These are phyloP conservation scores for Beroe ovata DNA, from an alignment of 37 sponge, comb jelly and placozoan species.

Conservation along the genomic window DNA sequence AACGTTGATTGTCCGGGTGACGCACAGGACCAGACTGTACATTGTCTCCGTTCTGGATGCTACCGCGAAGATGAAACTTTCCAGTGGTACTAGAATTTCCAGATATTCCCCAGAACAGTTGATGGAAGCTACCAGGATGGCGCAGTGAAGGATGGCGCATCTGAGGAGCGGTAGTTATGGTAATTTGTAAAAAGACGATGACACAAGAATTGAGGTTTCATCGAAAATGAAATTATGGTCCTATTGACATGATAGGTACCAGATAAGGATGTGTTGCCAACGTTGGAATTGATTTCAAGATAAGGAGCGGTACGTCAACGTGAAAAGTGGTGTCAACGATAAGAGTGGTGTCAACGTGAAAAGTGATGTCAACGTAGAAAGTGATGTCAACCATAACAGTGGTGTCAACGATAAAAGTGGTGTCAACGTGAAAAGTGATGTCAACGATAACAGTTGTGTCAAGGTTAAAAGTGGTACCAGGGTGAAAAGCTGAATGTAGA, in stretches of 20 bases:
- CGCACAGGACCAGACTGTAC: slow-evolving; percentile 20
- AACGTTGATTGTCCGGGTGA: slow-evolving; percentile 8
- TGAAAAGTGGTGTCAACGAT: neutral
- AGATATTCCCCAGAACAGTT: neutral
- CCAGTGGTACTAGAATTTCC: neutral
- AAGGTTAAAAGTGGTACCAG: neutral
- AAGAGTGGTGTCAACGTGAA: neutral
- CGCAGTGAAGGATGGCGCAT: slow-evolving; percentile 2
- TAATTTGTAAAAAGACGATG: no score
- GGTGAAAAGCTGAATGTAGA: neutral
- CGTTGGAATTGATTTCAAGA: no score
- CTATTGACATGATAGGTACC: neutral
- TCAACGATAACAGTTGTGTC: neutral
- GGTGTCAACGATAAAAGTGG: neutral
- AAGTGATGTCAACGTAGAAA: neutral
- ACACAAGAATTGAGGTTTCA: no score
- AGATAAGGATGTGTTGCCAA: neutral
- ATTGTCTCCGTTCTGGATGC: slow-evolving; percentile 9
- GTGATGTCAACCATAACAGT: neutral
- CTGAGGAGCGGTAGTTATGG: neutral
- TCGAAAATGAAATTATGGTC: no score
- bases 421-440: neutral
- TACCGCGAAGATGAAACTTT: slow-evolving; percentile 6
- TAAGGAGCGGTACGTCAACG: no score
- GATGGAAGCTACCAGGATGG: slow-evolving; percentile 15